Percentiles rank a stretch among this genome's conserved stretches.
phyloP scores from a whole-genome alignment of 2,797 vertebrate genomes.

The Carcharodon carcharias region DNA sequence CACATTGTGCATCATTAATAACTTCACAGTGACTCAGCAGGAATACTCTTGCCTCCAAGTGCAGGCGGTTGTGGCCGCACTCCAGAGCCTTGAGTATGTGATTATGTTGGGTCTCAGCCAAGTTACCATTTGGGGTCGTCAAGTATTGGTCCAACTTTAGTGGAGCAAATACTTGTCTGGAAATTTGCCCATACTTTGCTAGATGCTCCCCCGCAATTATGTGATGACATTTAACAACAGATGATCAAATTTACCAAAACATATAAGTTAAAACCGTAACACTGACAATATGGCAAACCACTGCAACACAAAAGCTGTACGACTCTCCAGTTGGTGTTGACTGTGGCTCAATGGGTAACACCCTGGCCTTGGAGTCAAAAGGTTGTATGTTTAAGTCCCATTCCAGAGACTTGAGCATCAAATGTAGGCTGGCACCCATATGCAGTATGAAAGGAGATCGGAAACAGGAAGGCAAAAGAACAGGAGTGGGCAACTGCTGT shows the following conservation, averaged over 20 bases:
- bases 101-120: neutral
- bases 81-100: neutral
- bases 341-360: neutral
- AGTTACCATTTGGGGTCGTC: neutral
- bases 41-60: neutral
- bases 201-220: neutral
- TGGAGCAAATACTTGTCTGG: neutral
- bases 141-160: neutral
- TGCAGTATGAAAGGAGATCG: neutral
- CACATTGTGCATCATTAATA: neutral
- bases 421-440: neutral
- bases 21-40: neutral
- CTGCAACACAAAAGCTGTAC: neutral
- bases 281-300: neutral
- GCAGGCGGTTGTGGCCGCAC: neutral
- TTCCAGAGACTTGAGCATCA: neutral
- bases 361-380: neutral
- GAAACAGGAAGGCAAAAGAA: neutral
- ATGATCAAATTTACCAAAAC: neutral
- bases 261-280: neutral
- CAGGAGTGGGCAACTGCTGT: no score
- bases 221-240: neutral
- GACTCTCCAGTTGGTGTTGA: neutral
- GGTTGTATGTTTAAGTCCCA: neutral
- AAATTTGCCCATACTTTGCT: neutral